A percentile compares a stretch with the other conserved stretches of the same genome.
Conservation (phyloP, 2,888 invertebrate genomes). For the Herminia tarsipennalis region DNA sequence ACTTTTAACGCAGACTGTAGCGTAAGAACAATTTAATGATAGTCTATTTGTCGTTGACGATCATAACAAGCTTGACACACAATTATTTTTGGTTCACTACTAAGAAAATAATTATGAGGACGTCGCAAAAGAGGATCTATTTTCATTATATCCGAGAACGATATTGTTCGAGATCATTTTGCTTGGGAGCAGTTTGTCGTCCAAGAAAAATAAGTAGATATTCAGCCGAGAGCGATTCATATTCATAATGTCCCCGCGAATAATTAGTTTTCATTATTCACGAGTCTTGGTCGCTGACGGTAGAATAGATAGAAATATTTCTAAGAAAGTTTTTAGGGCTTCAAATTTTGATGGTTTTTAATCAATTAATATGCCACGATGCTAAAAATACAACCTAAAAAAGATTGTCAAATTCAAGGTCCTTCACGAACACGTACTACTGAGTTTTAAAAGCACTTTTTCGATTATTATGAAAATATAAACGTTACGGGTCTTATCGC, state of each 20-base stretch:
- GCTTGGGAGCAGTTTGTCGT: slow-evolving; percentile 43
- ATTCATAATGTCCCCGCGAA: slow-evolving; percentile 63
- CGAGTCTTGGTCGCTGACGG: slow-evolving; percentile 14
- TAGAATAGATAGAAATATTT: slow-evolving; percentile 16
- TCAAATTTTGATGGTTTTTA: too few species aligned
- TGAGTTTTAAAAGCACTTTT: too few species aligned
- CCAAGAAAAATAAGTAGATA: slow-evolving; percentile 56
- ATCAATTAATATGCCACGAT: too few species aligned
- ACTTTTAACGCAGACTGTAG: too few species aligned
- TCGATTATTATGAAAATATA: too few species aligned
- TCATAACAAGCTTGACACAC: slow-evolving; percentile 13
- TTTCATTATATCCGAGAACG: slow-evolving; percentile 49
- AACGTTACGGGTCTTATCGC: too few species aligned
- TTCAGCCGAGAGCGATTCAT: slow-evolving; percentile 54
- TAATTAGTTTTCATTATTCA: slow-evolving; percentile 69
- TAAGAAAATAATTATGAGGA: slow-evolving; percentile 34
- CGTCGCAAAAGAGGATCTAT: slow-evolving; percentile 46
- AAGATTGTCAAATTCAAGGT: too few species aligned
- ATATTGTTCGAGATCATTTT: slow-evolving; percentile 55
- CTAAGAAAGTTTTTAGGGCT: too few species aligned
- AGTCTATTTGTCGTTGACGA: slow-evolving; percentile 1
- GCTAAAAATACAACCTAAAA: too few species aligned
- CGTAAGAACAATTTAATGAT: not conserved
- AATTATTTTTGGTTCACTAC: slow-evolving; percentile 17
- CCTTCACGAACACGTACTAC: too few species aligned